Base-by-base conservation (phyloP, 2,113 vertebrate species). In the Megaptera novaeangliae region DNA sequence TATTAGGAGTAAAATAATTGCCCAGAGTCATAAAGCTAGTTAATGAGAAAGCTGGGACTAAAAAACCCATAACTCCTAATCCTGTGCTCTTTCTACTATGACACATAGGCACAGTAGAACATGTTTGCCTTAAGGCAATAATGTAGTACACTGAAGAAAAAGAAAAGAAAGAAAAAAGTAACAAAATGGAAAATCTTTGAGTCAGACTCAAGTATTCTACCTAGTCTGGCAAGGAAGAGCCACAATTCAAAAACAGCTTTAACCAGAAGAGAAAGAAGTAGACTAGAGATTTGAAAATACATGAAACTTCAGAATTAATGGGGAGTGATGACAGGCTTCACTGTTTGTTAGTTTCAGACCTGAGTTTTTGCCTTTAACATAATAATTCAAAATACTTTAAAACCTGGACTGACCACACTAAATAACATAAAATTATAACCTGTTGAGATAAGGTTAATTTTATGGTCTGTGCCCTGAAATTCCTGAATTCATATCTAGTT, bases 381-480 rank as follows among this genome's bases (percentile, higher is more conserved):
- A 52, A 80, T 85, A 85, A 89, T 81, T 80, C 29, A 80, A 96
- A 92, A 34, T 59, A 25, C 17, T 96, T 85, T 82, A 88, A 88
- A 88, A 55, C 36, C 27, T 77, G 39, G 36, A 83, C 63, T 92
- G 34, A 41, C 52, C 21, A 74, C 29, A 81, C 36, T 88, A 87
- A 75, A 86, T 78, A 88, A 84, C 71, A 87, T 39, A 88, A 95
- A 94, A 94, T 72, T 92, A 94, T 36, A 85, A 41, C 18, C 29
- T 94, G 13, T 31, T 82, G 34, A 77, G 25, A 81, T 82, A 77
- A 88, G 21, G 20, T 91, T 49, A 85, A 20, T 55, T 95, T 82
- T 87, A 91, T 9, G 94, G 55, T 87, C n/a, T 64, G 15, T 83
- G 8, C 36, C 75, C 83, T 72, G 64, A 87, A 94, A 91, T 88